Evolutionary conservation across 2,888 invertebrate genomes (phyloP), one percentile per base, ranked within the genome.

Genomic region (Hypselothyrea guttata): DNA sequence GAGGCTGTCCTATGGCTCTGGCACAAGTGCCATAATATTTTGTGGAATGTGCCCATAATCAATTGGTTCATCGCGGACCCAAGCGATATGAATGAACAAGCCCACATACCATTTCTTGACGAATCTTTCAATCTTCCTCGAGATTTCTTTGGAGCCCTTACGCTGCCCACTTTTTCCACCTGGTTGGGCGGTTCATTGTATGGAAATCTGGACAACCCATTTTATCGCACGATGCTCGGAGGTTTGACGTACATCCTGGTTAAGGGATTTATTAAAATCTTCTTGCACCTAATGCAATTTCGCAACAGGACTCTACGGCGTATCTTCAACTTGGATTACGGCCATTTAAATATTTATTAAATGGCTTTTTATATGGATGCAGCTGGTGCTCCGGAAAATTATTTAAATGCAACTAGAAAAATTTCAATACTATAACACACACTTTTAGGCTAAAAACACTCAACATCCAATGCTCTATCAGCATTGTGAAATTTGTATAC

Each of bases 241-340:
- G 98, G 98, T 0, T 91, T 97, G 15, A 95, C 97, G 0, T 98
- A 97, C 89, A 94, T 98, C 49, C 94, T 95, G 0, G 93, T 97
- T 16, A 98, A 98, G 91, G 98, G 98, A 7, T 94, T 95, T 1
- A 91, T 98, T 38, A 97, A 96, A 91, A 98, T 98, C 67, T 98
- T 98, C 88, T 95, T 98, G 89, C 97, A 97, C 88, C 98, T 98
- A 87, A 97, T 97, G 91, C 94, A 97, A 66, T 97, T 96, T 87
- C 93, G 97, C 0, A 92, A 97, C 71, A 96, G 97, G 88, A 95
- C 96, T 62, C 95, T 96, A 87, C 93, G 98, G 68, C 94, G 94
- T 88, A 96, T 98, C 75, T 91, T 97, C 75, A 96, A 98, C 89
- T 98, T n/a, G n/a, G n/a, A n/a, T n/a, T n/a, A n/a, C n/a, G n/a